Conservation (phyloP, 2,888 invertebrate species). For the Tiliacea citrago region DNA sequence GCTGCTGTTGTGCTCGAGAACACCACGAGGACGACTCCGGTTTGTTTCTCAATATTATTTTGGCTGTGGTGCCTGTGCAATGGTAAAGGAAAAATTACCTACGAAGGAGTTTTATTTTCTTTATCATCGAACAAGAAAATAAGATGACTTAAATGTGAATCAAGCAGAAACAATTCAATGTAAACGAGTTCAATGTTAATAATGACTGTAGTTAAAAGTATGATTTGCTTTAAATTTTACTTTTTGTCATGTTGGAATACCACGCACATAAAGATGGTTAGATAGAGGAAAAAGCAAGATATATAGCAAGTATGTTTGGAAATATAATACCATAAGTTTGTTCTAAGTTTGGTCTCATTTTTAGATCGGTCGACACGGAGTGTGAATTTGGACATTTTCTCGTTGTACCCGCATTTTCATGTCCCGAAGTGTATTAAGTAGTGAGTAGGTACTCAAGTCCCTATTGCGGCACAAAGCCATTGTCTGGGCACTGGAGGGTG, state of each 20-base stretch:
- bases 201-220: not conserved
- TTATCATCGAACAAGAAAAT: not conserved
- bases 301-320: not conserved
- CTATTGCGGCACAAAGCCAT: slow-evolving; percentile 39
- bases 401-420: not conserved
- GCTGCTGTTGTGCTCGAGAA: slow-evolving; percentile 19
- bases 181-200: not conserved
- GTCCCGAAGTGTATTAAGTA: slow-evolving; percentile 6
- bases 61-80: not conserved
- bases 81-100: not conserved
- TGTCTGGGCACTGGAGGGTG: slow-evolving; percentile 7
- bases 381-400: not conserved
- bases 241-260: not conserved
- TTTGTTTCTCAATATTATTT: slow-evolving; percentile 20
- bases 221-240: not conserved
- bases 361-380: too few species aligned
- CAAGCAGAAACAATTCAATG: not conserved
- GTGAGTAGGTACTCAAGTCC: slow-evolving; percentile 13
- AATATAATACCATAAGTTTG: too few species aligned
- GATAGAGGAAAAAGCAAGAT: not conserved
- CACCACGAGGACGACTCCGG: slow-evolving; percentile 1
- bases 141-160: not conserved
- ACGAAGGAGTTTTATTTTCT: too few species aligned
- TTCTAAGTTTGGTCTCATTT: not conserved
- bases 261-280: too few species aligned